Base-by-base conservation (phyloP, 2,888 invertebrate species). In the Lasioglossum malachurum region DNA sequence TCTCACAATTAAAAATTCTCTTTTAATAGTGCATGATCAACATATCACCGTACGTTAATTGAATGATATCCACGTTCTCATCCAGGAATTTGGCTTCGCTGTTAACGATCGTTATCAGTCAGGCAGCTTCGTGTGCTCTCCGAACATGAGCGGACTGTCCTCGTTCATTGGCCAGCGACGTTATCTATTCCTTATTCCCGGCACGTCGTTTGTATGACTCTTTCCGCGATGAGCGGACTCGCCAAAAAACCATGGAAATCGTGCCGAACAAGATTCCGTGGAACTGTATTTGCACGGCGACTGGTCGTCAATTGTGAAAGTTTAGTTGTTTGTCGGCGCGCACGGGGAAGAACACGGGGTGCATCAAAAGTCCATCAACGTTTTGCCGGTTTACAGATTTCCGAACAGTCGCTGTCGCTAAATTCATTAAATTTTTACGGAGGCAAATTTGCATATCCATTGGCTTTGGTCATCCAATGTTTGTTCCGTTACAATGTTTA, bases 131-230 rank as follows among this genome's bases (percentile, higher is more conserved):
- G 75, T 76, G 46, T 31, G 49, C 12, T 74, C 14, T 53, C 23
- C 46, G 53, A 23, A 38, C 53, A 41, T 79, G 46, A 27, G 14
- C 75, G 72, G 64, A 64, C 41, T 46, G 78, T 78, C 75, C 78
- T 75, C 67, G 85, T 85, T 89, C 83, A 85, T 85, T 84, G 83
- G 53, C 76, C 83, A 44, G 69, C 64, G 83, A 80, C 73, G 84
- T 83, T 89, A 84, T 79, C 75, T 74, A 86, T 88, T 90, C 87
- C 87, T 87, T 89, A 91, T 87, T 90, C 90, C 41, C 46, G 78
- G 78, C 88, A 87, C 87, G 88, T 86, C 76, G 75, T 75, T 81
- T 74, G 77, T 86, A 74, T 78, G 80, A 73, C 71, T 84, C 75
- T 83, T 87, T 83, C 73, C 75, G 79, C 84, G 84, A 69, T 71